Evolutionary conservation across 2,888 invertebrate species (phyloP).

Genomic region (Eremobia ochroleuca): DNA sequence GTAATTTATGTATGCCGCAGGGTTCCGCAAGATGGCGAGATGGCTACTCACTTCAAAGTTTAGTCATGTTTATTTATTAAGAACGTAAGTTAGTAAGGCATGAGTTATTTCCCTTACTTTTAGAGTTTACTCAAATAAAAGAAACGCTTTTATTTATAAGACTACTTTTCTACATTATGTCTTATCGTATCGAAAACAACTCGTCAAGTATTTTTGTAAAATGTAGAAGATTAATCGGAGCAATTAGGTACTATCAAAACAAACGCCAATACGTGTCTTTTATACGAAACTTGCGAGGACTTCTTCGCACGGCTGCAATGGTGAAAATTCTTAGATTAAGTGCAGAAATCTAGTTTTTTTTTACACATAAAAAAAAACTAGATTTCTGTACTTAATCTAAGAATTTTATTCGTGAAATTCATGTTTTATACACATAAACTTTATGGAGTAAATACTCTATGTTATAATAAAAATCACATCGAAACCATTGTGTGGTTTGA

Average conservation of each 20-base stretch:
- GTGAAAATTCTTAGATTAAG: too few species aligned
- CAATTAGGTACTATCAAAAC: background rate
- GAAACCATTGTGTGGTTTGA: too few species aligned
- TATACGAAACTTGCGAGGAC: too few species aligned
- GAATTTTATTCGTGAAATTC: too few species aligned
- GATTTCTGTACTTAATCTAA: background rate
- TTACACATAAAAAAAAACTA: too few species aligned
- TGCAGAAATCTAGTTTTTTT: too few species aligned
- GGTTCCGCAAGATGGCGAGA: constrained; percentile 28
- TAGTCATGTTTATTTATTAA: constrained; percentile 17
- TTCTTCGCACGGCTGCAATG: too few species aligned
- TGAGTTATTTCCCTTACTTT: too few species aligned
- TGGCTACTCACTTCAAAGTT: constrained; percentile 28
- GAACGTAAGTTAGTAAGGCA: background rate
- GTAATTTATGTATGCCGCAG: constrained; percentile 43
- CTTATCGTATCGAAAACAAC: background rate
- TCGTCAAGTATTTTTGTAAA: background rate
- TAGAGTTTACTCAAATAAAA: background rate
- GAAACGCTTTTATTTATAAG: background rate
- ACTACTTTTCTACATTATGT: background rate
- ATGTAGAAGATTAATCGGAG: background rate
- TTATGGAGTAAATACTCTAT: background rate
- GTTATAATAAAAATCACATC: too few species aligned
- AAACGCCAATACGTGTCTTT: background rate
- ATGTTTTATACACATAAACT: background rate